Conservation (phyloP, 2,888 invertebrate genomes). For the Melolontha melolontha region DNA sequence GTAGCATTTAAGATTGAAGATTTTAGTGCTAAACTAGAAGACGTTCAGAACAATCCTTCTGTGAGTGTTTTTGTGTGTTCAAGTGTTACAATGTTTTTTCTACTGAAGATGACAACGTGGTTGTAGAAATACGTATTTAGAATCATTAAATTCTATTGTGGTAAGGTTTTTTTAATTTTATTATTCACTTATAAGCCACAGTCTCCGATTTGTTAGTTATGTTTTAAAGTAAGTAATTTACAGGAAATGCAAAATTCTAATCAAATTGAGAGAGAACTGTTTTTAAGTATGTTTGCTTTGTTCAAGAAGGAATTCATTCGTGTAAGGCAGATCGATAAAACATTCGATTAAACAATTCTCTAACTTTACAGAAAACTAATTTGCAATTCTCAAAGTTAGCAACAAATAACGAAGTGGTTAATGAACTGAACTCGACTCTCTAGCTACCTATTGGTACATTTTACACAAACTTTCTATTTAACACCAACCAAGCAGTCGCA, state of each 20-base stretch:
- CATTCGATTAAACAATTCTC: slow-evolving; percentile 30
- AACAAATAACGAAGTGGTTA: slow-evolving; percentile 34
- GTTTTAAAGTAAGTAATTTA: too few relatives aligned
- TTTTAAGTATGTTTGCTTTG: neutral
- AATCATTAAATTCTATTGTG: too few relatives aligned
- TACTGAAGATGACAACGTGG: too few relatives aligned
- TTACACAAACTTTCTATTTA: neutral
- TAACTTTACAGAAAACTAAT: slow-evolving; percentile 36
- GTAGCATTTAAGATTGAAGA: too few relatives aligned
- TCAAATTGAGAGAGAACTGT: neutral
- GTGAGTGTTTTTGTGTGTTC: too few relatives aligned
- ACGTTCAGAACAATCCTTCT: too few relatives aligned
- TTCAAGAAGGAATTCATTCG: neutral
- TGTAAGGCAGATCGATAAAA: slow-evolving; percentile 26
- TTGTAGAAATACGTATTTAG: too few relatives aligned
- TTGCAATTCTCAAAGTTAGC: slow-evolving; percentile 38
- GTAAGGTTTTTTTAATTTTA: too few relatives aligned
- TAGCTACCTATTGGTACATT: slow-evolving; percentile 3
- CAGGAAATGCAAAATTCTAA: slow-evolving; percentile 11
- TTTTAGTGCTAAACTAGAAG: too few relatives aligned
- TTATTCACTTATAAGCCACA: too few relatives aligned
- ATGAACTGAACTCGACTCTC: slow-evolving; percentile 18
- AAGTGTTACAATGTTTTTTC: too few relatives aligned
- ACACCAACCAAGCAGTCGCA: slow-evolving; percentile 4
- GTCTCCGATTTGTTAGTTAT: too few relatives aligned